Percentiles rank a stretch among this genome's conserved stretches.
These are phyloP conservation scores for Cossypha polioptera DNA, from an alignment of 2,797 vertebrate species.

Conservation along the genomic window DNA sequence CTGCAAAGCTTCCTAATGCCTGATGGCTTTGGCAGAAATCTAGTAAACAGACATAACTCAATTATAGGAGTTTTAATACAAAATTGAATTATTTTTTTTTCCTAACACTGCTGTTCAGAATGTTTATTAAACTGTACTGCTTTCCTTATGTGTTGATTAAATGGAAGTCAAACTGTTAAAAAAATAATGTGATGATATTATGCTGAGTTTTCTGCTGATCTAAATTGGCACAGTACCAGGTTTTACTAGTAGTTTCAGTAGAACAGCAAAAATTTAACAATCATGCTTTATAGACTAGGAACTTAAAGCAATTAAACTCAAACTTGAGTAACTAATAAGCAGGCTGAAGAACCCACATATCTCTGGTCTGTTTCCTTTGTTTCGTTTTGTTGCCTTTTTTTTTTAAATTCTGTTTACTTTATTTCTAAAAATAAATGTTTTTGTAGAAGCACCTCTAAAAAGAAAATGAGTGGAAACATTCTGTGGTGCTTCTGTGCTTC, in stretches of 20 bases:
- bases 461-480: neutral
- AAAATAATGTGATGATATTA: neutral
- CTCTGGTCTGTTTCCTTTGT: neutral
- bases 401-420: neutral
- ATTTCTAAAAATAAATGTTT: neutral
- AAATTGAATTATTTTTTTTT: conserved; percentile 3
- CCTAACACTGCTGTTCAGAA: neutral
- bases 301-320: neutral
- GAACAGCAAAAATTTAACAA: neutral
- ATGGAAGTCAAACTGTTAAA: neutral
- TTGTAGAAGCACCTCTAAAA: neutral
- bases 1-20: neutral
- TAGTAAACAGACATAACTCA: conserved; percentile 9
- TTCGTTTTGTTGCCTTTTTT: neutral
- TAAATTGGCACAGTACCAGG: neutral
- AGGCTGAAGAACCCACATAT: neutral
- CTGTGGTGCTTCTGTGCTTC: neutral
- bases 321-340: neutral
- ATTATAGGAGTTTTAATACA: neutral
- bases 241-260: neutral
- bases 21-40: conserved; percentile 2
- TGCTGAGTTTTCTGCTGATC: neutral
- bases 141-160: neutral
- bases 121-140: neutral
- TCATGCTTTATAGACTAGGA: neutral